A percentile compares a stretch with the other conserved stretches of the same genome.
These are phyloP conservation scores for Larimichthys polyactis DNA, from an alignment of 2,113 vertebrate genomes.

Conservation along the genomic window DNA sequence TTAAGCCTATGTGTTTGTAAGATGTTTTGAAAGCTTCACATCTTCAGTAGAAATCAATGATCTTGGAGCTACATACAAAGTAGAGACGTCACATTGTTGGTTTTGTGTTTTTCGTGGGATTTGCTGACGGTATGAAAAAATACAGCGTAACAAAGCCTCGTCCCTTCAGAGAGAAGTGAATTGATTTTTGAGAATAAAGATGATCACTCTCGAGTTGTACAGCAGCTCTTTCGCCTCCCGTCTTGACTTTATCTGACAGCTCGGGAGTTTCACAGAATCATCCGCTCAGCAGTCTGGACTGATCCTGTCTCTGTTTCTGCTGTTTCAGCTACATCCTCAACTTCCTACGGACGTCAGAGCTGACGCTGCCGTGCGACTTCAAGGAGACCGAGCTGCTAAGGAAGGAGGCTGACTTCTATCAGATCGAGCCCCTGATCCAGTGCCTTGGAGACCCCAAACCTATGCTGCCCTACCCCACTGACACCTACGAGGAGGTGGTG, in stretches of 20 bases:
- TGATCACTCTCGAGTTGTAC: not conserved
- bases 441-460: constrained; percentile 94
- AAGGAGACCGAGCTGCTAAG: constrained; percentile 91
- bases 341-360: constrained; percentile 92
- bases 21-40: not conserved
- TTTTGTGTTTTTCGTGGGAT: not conserved
- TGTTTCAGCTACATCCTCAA: constrained; percentile 88
- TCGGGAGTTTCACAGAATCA: not conserved
- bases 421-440: constrained; percentile 93
- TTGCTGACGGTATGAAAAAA: not conserved
- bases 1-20: not conserved
- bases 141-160: not conserved
- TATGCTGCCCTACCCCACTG: constrained; percentile 85
- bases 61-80: not conserved
- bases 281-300: constrained; percentile 8
- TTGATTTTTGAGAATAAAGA: not conserved
- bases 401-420: constrained; percentile 93
- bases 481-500: constrained; percentile 94
- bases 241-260: not conserved
- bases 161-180: not conserved
- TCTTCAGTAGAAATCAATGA: not conserved
- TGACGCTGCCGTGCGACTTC: constrained; percentile 91
- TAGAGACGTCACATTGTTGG: not conserved
- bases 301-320: constrained; percentile 24
- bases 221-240: not conserved